A percentile compares a stretch with the other conserved stretches of the same genome.
Evolutionary conservation across 2,888 invertebrate genomes (phyloP).

Genomic region (Seladonia tumulorum): DNA sequence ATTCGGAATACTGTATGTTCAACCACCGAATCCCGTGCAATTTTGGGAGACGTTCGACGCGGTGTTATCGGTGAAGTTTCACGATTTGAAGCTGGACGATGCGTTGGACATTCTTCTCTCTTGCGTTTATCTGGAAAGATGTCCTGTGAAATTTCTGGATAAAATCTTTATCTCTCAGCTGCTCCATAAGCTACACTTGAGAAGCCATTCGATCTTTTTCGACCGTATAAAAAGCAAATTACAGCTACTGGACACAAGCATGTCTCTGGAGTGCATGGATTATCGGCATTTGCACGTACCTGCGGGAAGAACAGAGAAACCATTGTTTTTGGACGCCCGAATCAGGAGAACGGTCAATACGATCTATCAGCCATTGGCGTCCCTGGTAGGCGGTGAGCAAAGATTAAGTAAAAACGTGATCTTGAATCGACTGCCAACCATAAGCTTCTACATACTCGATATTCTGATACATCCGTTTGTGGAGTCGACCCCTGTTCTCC

Average conservation of each 20-base stretch:
- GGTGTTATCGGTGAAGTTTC: slow-evolving; percentile 86
- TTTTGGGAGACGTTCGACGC: slow-evolving; percentile 87
- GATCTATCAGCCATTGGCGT: slow-evolving; percentile 84
- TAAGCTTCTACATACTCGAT: slow-evolving; percentile 87
- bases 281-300: slow-evolving; percentile 87
- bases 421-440: slow-evolving; percentile 86
- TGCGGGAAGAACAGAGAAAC: slow-evolving; percentile 85
- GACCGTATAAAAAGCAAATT: slow-evolving; percentile 85
- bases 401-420: slow-evolving; percentile 85
- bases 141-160: slow-evolving; percentile 87
- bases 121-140: slow-evolving; percentile 87
- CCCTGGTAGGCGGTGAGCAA: slow-evolving; percentile 84
- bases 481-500: slow-evolving; percentile 77
- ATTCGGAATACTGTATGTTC: slow-evolving; percentile 87
- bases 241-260: slow-evolving; percentile 87
- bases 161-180: slow-evolving; percentile 87
- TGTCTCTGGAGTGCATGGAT: slow-evolving; percentile 87
- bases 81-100: slow-evolving; percentile 86
- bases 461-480: slow-evolving; percentile 85
- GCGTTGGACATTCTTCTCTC: slow-evolving; percentile 87
- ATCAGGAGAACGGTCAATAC: slow-evolving; percentile 85
- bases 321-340: slow-evolving; percentile 86
- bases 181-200: slow-evolving; percentile 85
- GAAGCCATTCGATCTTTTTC: slow-evolving; percentile 82
- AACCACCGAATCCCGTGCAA: slow-evolving; percentile 84